Conservation (phyloP, 1,140 invertebrate species). For the Drosophila sp. region DNA sequence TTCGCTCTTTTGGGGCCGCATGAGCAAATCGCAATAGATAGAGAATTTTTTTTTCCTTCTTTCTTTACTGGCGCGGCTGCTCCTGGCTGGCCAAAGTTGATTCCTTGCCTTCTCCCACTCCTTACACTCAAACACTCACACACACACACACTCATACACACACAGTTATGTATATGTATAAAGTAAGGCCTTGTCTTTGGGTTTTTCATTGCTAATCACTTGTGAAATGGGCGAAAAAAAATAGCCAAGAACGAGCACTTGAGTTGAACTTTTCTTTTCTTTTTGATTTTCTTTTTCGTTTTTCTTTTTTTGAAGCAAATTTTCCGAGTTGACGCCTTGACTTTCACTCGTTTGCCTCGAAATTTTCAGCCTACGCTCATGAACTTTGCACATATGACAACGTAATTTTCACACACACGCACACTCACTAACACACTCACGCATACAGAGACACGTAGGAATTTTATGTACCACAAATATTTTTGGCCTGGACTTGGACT, state of each 20-base stretch:
- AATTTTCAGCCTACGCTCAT: constrained; percentile 40
- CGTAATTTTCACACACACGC: constrained; percentile 69
- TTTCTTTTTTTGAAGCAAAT: constrained; percentile 4
- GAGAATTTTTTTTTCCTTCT: constrained; percentile 78
- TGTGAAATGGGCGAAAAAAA: constrained; percentile 32
- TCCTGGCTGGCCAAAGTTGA: constrained; percentile 44
- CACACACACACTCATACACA: constrained; percentile 21
- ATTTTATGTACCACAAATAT: constrained; percentile 80
- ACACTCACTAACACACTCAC: constrained; percentile 15
- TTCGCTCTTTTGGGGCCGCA: constrained; percentile 78
- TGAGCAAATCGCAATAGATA: constrained; percentile 82
- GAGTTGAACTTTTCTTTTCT: constrained; percentile 14
- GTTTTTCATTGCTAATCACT: constrained; percentile 43
- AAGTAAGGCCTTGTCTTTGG: constrained; percentile 57
- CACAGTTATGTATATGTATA: background rate
- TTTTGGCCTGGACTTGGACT: constrained; percentile 42
- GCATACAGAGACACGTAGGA: constrained; percentile 37
- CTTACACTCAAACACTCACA: constrained; percentile 39
- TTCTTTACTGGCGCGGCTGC: constrained; percentile 51
- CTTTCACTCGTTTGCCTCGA: constrained; percentile 40
- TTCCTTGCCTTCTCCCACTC: constrained; percentile 53
- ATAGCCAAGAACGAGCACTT: background rate
- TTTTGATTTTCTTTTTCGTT: too few relatives aligned
- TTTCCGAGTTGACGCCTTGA: constrained; percentile 32
- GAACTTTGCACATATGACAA: constrained; percentile 79